A percentile compares a stretch with the other conserved stretches of the same genome.
phyloP scores from a whole-genome alignment of 2,113 vertebrate species.

The Nansenia antarctica region DNA sequence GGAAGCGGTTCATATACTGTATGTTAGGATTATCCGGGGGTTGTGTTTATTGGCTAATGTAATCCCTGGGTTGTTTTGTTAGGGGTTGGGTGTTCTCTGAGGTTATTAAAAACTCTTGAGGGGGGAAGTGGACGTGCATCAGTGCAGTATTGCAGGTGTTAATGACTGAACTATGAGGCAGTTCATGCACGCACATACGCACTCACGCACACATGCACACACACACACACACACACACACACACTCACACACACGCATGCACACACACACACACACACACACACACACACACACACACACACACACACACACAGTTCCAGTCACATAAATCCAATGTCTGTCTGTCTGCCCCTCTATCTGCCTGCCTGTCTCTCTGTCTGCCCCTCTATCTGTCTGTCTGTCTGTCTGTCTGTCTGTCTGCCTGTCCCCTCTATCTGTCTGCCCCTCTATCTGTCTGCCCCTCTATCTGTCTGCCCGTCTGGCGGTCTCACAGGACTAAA shows the following conservation, averaged over 20 bases:
- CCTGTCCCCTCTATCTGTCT: too few relatives aligned
- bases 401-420: too few relatives aligned
- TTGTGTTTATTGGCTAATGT: slow-evolving; percentile 13
- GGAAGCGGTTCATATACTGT: not conserved
- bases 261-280: slow-evolving; percentile 7
- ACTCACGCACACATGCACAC: not conserved
- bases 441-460: too few relatives aligned
- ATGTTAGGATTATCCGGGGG: not conserved
- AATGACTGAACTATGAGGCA: slow-evolving; percentile 1
- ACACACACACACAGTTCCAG: slow-evolving; percentile 6
- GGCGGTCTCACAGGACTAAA: slow-evolving; percentile 14
- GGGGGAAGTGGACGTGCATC: slow-evolving; percentile 6
- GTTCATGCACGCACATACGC: not conserved
- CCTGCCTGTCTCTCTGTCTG: too few relatives aligned
- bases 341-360: too few relatives aligned
- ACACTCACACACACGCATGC: not conserved
- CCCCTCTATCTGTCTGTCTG: too few relatives aligned
- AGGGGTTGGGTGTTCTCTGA: slow-evolving; percentile 11
- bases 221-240: not conserved
- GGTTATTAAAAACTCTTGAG: slow-evolving; percentile 13
- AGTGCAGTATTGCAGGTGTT: not conserved
- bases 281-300: slow-evolving; percentile 5
- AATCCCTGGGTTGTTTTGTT: slow-evolving; percentile 13
- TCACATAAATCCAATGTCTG: too few relatives aligned
- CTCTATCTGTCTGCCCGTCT: too few relatives aligned